These are phyloP conservation scores for Rafetus swinhoei DNA, from an alignment of 2,113 vertebrate species.

Conservation along the genomic window DNA sequence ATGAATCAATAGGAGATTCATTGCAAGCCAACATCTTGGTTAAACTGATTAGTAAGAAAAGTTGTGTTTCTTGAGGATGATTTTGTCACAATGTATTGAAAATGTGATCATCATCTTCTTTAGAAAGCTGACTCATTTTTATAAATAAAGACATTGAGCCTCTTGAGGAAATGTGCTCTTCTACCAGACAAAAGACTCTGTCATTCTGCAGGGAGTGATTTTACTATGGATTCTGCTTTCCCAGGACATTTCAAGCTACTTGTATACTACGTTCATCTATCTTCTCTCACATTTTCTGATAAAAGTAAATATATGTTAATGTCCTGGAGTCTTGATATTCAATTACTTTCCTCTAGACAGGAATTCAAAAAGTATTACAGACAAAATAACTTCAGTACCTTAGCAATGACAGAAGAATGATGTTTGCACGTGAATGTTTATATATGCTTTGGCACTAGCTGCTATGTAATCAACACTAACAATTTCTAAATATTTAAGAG, in stretches of 20 bases:
- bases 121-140: conserved; percentile 43
- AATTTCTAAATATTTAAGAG: background rate
- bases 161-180: background rate
- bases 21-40: conserved; percentile 38
- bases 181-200: background rate
- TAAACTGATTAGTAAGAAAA: conserved; percentile 39
- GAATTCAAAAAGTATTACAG: background rate
- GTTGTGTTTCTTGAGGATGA: conserved; percentile 26
- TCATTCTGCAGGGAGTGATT: background rate
- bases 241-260: background rate
- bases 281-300: background rate
- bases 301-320: background rate
- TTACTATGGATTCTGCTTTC: background rate
- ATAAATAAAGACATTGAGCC: conserved; percentile 11
- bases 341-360: conserved; percentile 7
- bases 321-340: background rate
- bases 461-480: background rate
- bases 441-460: background rate
- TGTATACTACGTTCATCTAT: background rate
- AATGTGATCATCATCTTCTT: conserved; percentile 5
- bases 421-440: background rate
- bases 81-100: background rate
- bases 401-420: background rate
- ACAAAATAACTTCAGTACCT: background rate
- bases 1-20: conserved; percentile 53